Base-by-base conservation (phyloP, 92 coral and sea anemone species). In the Heliopora coerulea region DNA sequence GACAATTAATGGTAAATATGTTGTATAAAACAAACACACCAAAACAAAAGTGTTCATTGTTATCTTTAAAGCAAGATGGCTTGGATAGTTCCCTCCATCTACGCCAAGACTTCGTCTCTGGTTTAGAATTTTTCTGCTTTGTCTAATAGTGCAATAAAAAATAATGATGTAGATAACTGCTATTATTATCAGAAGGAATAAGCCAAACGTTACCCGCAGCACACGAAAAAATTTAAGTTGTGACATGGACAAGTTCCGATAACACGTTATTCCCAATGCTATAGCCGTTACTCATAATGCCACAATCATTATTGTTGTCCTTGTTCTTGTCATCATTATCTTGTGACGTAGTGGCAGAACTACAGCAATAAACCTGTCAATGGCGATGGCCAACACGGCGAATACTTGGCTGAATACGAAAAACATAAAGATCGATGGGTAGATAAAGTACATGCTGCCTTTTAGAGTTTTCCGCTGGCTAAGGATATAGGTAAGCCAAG, bases 1-100 rank as follows among this genome's bases (percentile, higher is more conserved):
- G 32, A 67, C 48, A 25, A 67, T 44, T 1, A 29, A 19, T 18
- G 74, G 74, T 24, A 67, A 67, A 27, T 44, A 44, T 7, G 74
- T 67, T 27, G 74, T 26, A 21, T 67, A 67, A 29, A 44, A 67
- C 41, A 67, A 67, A 13, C 58, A 67, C 49, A 67, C 74, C 0
- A 67, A 27, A 27, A 48, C n/a, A 49, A 67, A 67, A 17, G 74
- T 67, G 17, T 67, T 67, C 13, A 20, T 4, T 0, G 74, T 48
- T 20, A 48, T 67, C 34, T 48, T 44, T 15, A 67, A 21, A 33
- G 33, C 33, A 32, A 67, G 29, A n/a, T 41, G 74, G 54, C 30
- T 20, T 9, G 58, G 41, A 19, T 30, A 34, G 0, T 49, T 29
- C 20, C 48, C 74, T 19, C 58, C 2, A 44, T 28, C 58, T 12